Conservation (phyloP, 2,888 invertebrate species). For the Ischnura elegans region DNA sequence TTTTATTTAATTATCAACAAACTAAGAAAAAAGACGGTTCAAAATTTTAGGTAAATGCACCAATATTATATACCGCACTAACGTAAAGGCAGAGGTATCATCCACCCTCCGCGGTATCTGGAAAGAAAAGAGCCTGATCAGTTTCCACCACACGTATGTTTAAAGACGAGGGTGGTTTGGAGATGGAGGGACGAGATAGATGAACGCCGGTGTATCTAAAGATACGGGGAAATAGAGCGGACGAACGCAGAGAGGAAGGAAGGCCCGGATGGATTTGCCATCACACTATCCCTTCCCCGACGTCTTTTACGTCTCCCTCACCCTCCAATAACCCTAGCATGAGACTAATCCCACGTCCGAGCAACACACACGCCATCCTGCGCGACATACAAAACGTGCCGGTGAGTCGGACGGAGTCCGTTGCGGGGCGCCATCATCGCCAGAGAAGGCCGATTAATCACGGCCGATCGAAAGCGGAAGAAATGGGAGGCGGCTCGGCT, state of each 20-base stretch:
- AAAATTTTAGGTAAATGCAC: no score
- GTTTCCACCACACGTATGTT: not conserved
- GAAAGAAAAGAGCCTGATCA: no score
- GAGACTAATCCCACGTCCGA: slow-evolving; percentile 22
- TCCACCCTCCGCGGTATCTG: no score
- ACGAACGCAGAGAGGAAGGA: not conserved
- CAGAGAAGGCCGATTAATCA: slow-evolving; percentile 23
- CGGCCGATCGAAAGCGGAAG: slow-evolving; percentile 25
- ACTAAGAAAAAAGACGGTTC: no score
- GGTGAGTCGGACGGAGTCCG: slow-evolving; percentile 10
- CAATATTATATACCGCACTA: no score
- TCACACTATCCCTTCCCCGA: not conserved
- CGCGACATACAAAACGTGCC: slow-evolving; percentile 43
- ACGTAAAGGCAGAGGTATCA: no score
- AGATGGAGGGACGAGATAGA: not conserved
- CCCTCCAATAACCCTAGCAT: not conserved
- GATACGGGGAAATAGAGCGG: not conserved
- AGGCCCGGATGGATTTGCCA: slow-evolving; percentile 6
- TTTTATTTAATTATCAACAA: no score
- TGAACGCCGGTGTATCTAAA: not conserved
- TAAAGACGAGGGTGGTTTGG: not conserved
- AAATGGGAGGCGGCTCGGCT: not conserved
- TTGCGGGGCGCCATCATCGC: not conserved
- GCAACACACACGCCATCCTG: not conserved
- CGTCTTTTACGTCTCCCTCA: not conserved